Evolutionary conservation across 2,797 vertebrate genomes (phyloP), one percentile per base, ranked within the genome.

Genomic region (Notoglanidium macrostoma): DNA sequence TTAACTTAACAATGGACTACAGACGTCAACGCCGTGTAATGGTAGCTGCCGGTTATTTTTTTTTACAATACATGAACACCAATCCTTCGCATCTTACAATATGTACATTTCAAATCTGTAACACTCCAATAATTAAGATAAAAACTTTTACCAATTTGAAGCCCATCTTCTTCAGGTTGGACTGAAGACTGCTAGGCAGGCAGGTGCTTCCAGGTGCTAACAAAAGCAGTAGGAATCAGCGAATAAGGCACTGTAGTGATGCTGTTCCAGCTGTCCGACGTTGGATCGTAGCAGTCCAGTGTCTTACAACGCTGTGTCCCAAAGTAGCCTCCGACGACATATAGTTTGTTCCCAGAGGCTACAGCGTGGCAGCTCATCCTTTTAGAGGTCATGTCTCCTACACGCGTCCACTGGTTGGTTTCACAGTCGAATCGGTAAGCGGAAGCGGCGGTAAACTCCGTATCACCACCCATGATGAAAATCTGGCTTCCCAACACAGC

Each of bases 391-490:
- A 99, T 98, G 94, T 99, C 98, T 6, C 98, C 98, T 0, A 99
- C 96, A 35, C 98, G 96, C 0, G 96, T 97, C 98, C 98, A 99
- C 92, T 96, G 97, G 92, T 96, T 96, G 0, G 95, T 96, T 86
- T 99, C 98, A 1, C 97, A 97, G 95, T 99, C 97, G 26, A 97
- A 99, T 90, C 98, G 97, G 92, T 99, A 99, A n/a, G 98, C 98
- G 0, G 97, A 97, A 0, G 97, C 97, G 0, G 98, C 98, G 0
- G 98, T 98, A 93, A 98, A 98, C 85, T 99, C 98, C 0, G 98
- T 98, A 93, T 99, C 98, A 0, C 98, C 98, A 0, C 98, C 98
- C 98, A 99, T 98, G 94, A 99, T 98, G 94, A 99, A 99, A 90
- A 99, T 99, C 93, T 99, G 98, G 92, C 97, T 98, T 89, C 98